A percentile compares a stretch with the other conserved stretches of the same genome.
phyloP scores from a whole-genome alignment of 1,140 invertebrate species.

The Pararge aegeria region DNA sequence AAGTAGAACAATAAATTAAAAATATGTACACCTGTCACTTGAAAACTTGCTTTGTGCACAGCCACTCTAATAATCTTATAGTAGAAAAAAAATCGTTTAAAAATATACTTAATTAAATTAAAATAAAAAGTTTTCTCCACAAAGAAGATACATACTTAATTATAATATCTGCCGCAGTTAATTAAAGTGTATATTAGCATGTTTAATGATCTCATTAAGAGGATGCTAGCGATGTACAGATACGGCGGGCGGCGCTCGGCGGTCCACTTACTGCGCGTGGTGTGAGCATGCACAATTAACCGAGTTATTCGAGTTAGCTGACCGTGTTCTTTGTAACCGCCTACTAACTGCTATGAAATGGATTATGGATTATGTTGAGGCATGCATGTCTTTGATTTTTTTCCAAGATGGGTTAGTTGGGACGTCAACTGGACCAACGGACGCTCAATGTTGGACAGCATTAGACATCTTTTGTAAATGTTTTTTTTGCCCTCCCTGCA shows the following conservation, averaged over 20 bases:
- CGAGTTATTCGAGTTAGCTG: constrained; percentile 41
- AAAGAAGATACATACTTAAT: neutral
- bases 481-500: no score
- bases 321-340: constrained; percentile 41
- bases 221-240: constrained; percentile 26
- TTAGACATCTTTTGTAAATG: no score
- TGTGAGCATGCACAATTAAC: constrained; percentile 45
- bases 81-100: no score
- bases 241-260: constrained; percentile 27
- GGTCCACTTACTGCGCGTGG: constrained; percentile 27
- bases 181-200: constrained; percentile 14
- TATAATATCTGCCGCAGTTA: neutral
- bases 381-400: no score
- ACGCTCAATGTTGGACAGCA: no score
- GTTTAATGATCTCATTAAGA: constrained; percentile 21
- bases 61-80: no score
- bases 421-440: no score
- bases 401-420: no score
- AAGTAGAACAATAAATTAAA: no score
- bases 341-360: constrained; percentile 7
- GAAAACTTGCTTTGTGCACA: no score
- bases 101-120: no score
- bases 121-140: neutral
- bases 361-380: neutral
- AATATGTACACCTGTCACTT: no score